A percentile compares a stretch with the other conserved stretches of the same genome.
phyloP scores from a whole-genome alignment of 2,888 invertebrate genomes.

The Melinopterus prodromus region DNA sequence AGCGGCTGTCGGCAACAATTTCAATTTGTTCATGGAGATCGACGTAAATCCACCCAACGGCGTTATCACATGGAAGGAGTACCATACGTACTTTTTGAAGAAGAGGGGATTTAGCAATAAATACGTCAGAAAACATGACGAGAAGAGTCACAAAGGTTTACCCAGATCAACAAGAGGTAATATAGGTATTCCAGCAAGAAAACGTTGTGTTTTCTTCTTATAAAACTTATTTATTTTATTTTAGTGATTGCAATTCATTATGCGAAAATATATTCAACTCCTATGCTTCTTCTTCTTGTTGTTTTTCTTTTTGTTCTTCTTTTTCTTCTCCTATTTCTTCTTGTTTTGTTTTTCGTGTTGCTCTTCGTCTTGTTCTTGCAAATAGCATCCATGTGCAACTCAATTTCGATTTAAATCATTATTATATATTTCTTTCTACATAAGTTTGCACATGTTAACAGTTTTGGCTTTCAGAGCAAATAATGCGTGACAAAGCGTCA shows the following conservation, averaged over 20 bases:
- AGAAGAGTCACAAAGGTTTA: conserved; percentile 70
- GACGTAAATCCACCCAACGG: conserved; percentile 74
- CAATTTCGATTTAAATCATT: no score
- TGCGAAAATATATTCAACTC: no score
- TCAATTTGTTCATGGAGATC: conserved; percentile 70
- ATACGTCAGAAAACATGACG: conserved; percentile 71
- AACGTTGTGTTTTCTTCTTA: neutral
- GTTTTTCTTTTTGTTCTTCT: no score
- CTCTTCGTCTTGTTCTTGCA: no score
- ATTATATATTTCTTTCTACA: no score
- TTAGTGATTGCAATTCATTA: no score
- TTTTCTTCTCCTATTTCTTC: no score
- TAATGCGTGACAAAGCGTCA: conserved; percentile 78
- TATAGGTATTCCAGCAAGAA: conserved; percentile 10
- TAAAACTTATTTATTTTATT: neutral
- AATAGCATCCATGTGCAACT: no score
- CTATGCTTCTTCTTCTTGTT: no score
- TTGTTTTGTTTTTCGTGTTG: no score
- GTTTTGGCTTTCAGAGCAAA: conserved; percentile 63
- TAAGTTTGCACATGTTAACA: no score
- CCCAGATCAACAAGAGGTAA: conserved; percentile 67
- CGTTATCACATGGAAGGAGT: conserved; percentile 82
- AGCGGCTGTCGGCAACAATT: conserved; percentile 72
- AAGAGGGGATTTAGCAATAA: conserved; percentile 73
- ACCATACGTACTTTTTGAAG: conserved; percentile 76